phyloP scores from a whole-genome alignment of 2,888 invertebrate genomes.

The Heliconius cydno region DNA sequence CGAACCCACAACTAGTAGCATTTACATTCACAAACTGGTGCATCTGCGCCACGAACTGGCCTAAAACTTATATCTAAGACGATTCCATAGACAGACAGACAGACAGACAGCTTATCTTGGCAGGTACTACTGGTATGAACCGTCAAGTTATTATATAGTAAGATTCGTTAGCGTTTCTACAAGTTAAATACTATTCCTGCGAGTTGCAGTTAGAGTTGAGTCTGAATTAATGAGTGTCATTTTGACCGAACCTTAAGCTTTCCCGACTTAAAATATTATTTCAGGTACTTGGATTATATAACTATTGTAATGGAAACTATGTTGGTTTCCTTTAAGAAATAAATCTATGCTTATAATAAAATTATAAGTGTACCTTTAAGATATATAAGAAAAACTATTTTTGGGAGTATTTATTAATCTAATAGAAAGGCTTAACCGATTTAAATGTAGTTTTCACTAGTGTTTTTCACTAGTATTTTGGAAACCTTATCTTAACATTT shows the following conservation, averaged over 20 bases:
- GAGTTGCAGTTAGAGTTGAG: slow-evolving; percentile 4
- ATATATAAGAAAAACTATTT: not conserved
- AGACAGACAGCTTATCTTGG: not conserved
- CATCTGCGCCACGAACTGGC: no score
- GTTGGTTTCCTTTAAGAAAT: not conserved
- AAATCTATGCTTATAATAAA: not conserved
- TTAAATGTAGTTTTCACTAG: no score
- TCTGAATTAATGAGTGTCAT: slow-evolving; percentile 27
- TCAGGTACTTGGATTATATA: slow-evolving; percentile 17
- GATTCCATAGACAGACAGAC: not conserved
- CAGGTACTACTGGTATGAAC: not conserved
- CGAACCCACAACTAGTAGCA: no score
- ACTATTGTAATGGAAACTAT: not conserved
- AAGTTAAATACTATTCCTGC: slow-evolving; percentile 27
- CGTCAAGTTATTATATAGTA: slow-evolving; percentile 1
- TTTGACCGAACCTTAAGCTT: slow-evolving; percentile 25
- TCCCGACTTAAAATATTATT: slow-evolving; percentile 20
- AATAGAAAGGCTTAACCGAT: no score
- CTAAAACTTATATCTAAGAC: no score
- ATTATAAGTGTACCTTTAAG: not conserved
- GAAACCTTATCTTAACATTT: no score
- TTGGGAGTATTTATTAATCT: not conserved
- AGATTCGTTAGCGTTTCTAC: slow-evolving; percentile 29
- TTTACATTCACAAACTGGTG: no score
- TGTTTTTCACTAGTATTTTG: no score